Base-by-base conservation (phyloP, 1,140 invertebrate genomes). In the Ooceraea biroi region DNA sequence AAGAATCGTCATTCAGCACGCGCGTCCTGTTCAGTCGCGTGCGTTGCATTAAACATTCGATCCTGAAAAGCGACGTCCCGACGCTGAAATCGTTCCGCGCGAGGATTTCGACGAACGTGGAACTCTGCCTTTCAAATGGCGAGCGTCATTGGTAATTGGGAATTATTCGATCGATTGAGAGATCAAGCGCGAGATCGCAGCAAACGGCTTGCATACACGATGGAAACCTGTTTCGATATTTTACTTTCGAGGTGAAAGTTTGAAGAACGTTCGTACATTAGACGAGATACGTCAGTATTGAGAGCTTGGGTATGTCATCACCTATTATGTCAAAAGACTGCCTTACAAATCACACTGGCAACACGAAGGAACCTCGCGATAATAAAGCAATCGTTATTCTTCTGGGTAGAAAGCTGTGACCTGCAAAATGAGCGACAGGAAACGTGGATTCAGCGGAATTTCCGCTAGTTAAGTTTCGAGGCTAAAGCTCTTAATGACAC, bases 21-120 rank as follows among this genome's bases (percentile, higher is more conserved):
- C 85, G 82, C 65, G 52, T 76, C 46, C 87, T 63, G 41, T 44
- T 83, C 55, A n/a, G 44, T 60, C 4, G 55, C 76, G 76, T 69
- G 88, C 63, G 73, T 82, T 89, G 88, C 88, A 90, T 90, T 87
- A 88, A 88, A 90, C 88, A 90, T 90, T 27, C 50, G 41, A 65
- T 66, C 19, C 19, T 57, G 46, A 72, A 80, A 63, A 87, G 72
- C 68, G 25, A 74, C 72, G 50, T 87, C 36, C 61, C 48, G 63
- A 17, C n/a, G n/a, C 68, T 80, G 73, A 80, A 85, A 66, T 74
- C 48, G 41, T 25, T 63, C 63, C 48, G 46, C 41, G 36, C 68
- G 50, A 60, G 82, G 87, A 82, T 82, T 85, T 72, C 60, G 41
- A 72, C 48, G 41, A 87, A 74, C 41, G 17, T n/a, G 41, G 17